Evolutionary conservation across 2,888 invertebrate species (phyloP).

Genomic region (Lepidochrysops patricia): DNA sequence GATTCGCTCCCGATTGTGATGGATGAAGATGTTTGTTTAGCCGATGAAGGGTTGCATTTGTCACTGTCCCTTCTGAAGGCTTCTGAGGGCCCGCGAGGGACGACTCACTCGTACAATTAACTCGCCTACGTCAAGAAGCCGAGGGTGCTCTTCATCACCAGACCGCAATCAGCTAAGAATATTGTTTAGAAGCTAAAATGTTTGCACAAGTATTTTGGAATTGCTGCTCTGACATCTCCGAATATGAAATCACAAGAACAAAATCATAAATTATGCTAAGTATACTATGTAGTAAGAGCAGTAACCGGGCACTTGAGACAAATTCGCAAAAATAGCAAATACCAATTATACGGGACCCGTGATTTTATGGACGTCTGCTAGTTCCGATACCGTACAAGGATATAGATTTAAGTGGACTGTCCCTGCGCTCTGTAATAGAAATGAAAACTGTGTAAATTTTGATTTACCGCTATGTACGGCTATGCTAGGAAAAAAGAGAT

Average conservation of each 20-base stretch:
- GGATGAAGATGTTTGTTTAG: background rate
- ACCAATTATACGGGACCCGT: background rate
- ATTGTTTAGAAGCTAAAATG: too few relatives aligned
- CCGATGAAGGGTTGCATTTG: conserved; percentile 1
- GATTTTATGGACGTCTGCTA: background rate
- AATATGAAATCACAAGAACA: background rate
- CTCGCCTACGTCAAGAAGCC: too few relatives aligned
- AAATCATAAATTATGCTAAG: background rate
- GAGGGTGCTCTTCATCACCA: too few relatives aligned
- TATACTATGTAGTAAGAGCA: background rate
- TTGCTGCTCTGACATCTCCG: too few relatives aligned
- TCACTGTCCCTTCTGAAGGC: background rate
- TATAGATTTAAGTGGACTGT: background rate
- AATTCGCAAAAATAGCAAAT: background rate
- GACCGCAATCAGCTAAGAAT: too few relatives aligned
- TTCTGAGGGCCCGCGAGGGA: background rate
- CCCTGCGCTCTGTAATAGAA: background rate
- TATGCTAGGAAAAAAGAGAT: too few relatives aligned
- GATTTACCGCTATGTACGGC: too few relatives aligned
- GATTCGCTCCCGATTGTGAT: background rate
- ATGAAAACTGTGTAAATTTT: too few relatives aligned
- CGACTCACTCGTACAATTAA: too few relatives aligned
- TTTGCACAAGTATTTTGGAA: too few relatives aligned
- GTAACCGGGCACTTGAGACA: background rate
- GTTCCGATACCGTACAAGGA: background rate